A percentile compares a stretch with the other conserved stretches of the same genome.
phyloP scores from a whole-genome alignment of 2,797 vertebrate species.

The Sebastes matsubarae region DNA sequence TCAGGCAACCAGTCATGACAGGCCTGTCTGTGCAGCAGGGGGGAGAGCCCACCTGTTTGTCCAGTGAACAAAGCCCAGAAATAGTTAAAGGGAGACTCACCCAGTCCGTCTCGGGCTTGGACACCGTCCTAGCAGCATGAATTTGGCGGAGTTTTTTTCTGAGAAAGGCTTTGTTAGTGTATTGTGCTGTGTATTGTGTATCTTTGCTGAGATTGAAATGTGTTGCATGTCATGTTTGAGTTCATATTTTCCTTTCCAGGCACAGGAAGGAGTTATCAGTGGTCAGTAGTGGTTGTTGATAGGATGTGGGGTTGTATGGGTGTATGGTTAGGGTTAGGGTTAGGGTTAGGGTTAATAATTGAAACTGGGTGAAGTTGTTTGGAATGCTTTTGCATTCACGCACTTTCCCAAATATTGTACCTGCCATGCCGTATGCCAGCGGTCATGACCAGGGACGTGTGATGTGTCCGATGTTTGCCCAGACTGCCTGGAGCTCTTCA shows the following conservation, averaged over 20 bases:
- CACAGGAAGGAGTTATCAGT: neutral
- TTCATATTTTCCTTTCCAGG: neutral
- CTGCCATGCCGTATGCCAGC: neutral
- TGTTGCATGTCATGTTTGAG: neutral
- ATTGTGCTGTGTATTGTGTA: neutral
- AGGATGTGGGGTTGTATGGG: neutral
- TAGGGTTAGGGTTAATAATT: too few relatives aligned
- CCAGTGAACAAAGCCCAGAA: conserved; percentile 27
- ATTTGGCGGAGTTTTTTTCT: neutral
- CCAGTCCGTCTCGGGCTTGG: conserved; percentile 8
- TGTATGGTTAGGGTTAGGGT: too few relatives aligned
- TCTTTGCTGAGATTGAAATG: neutral
- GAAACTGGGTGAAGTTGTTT: neutral
- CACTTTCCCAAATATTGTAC: too few relatives aligned
- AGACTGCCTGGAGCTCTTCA: neutral
- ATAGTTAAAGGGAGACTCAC: neutral
- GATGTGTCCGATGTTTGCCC: neutral
- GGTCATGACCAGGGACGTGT: neutral
- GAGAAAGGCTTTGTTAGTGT: neutral
- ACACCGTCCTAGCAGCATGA: neutral
- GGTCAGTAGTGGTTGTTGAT: neutral
- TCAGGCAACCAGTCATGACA: conserved; percentile 21
- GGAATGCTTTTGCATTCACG: neutral
- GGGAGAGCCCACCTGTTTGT: conserved; percentile 6
- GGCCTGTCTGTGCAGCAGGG: conserved; percentile 16